Evolutionary conservation across 1,140 invertebrate genomes (phyloP).

Genomic region (Schmidtea mediterranea): DNA sequence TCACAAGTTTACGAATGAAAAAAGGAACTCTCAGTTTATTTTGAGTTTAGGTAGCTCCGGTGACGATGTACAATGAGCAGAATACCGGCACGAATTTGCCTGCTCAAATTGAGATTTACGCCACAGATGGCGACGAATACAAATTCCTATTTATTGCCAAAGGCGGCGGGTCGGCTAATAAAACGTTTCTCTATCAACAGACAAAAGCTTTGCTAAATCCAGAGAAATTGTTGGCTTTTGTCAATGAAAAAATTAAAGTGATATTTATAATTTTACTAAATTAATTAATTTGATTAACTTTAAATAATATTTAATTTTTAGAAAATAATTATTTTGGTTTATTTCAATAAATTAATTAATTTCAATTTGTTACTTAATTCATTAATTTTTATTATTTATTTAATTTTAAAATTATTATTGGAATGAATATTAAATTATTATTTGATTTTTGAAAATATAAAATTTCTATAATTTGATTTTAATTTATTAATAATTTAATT

Average conservation of each 20-base stretch:
- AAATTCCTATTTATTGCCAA: slow-evolving; percentile 28
- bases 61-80: slow-evolving; percentile 26
- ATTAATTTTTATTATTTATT: no score
- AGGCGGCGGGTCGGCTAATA: slow-evolving; percentile 28
- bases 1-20: slow-evolving; percentile 16
- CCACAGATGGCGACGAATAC: slow-evolving; percentile 20
- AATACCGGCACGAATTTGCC: slow-evolving; percentile 27
- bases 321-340: no score
- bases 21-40: not conserved
- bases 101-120: slow-evolving; percentile 26
- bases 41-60: slow-evolving; percentile 19
- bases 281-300: no score
- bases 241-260: slow-evolving; percentile 28
- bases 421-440: no score
- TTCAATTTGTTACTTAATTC: no score
- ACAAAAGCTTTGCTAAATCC: slow-evolving; percentile 27
- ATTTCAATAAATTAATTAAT: no score
- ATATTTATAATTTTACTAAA: not conserved
- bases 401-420: no score
- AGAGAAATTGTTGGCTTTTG: slow-evolving; percentile 23
- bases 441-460: no score
- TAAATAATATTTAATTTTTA: no score
- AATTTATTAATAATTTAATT: no score
- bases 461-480: no score
- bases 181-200: slow-evolving; percentile 26